phyloP scores from a whole-genome alignment of 2,888 invertebrate genomes.

The Mimas tiliae region DNA sequence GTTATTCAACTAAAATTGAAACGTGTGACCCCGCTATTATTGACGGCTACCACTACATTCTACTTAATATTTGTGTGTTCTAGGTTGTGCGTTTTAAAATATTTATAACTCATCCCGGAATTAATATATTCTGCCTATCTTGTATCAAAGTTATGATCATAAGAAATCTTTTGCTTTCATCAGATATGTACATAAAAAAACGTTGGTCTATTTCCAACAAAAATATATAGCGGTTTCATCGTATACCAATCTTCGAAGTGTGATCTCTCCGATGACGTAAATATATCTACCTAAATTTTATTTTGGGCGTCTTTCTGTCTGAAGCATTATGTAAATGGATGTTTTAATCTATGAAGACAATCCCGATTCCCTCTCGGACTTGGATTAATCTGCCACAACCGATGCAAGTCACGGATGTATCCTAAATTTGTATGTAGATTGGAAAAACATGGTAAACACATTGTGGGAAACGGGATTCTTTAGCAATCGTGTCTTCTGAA shows the following conservation, averaged over 20 bases:
- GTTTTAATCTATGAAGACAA: conserved; percentile 62
- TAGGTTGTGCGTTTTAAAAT: neutral
- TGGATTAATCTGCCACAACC: conserved; percentile 55
- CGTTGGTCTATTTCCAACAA: conserved; percentile 21
- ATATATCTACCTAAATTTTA: conserved; percentile 41
- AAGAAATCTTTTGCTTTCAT: conserved; percentile 15
- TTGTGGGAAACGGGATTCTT: conserved; percentile 46
- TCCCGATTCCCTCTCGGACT: conserved; percentile 43
- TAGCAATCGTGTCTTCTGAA: conserved; percentile 47
- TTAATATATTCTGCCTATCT: conserved; percentile 9
- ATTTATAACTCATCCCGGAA: conserved; percentile 4
- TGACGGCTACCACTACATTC: neutral
- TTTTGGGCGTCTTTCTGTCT: conserved; percentile 63
- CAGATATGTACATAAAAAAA: conserved; percentile 14
- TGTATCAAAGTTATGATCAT: conserved; percentile 15
- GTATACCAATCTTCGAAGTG: conserved; percentile 22
- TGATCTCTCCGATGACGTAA: conserved; percentile 20
- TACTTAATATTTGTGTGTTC: neutral
- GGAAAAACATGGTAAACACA: conserved; percentile 73
- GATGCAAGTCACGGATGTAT: conserved; percentile 75
- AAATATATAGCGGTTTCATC: conserved; percentile 16
- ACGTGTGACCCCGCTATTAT: no score
- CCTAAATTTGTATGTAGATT: conserved; percentile 71
- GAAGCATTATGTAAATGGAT: conserved; percentile 65
- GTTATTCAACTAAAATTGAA: no score